These are phyloP conservation scores for Entomobrya proxima DNA, from an alignment of 2,888 invertebrate species.

Conservation along the genomic window DNA sequence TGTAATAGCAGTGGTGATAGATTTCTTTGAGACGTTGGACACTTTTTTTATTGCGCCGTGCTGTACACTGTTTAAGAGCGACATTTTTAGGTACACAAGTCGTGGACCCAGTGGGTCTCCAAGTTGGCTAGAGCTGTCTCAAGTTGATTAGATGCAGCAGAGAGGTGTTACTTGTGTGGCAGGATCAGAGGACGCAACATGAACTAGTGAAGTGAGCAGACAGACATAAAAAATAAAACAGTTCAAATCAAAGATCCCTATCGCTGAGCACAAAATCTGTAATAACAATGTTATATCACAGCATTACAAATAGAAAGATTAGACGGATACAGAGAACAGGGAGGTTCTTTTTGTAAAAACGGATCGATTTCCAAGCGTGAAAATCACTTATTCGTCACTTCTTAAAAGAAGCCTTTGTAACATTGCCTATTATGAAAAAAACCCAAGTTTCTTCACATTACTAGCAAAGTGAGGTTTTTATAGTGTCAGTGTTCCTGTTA, in stretches of 20 bases:
- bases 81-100: neutral
- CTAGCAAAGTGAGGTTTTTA: neutral
- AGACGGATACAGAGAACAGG: neutral
- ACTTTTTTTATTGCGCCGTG: no score
- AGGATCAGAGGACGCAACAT: neutral
- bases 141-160: conserved; percentile 5
- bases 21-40: no score
- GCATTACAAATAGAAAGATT: neutral
- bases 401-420: neutral
- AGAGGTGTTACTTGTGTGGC: conserved; percentile 41
- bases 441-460: neutral
- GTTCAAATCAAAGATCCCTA: neutral
- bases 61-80: no score
- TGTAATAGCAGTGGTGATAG: no score
- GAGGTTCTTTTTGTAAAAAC: conserved; percentile 21
- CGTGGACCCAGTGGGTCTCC: conserved; percentile 36
- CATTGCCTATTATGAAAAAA: neutral
- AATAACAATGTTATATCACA: neutral
- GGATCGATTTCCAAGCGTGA: conserved; percentile 68
- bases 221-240: no score
- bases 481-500: neutral
- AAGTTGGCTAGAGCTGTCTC: conserved; percentile 44
- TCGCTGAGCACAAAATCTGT: neutral
- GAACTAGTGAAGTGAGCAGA: neutral
- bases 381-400: conserved; percentile 68